Percentiles rank a stretch among this genome's conserved stretches.
These are phyloP conservation scores for Agrochola litura DNA, from an alignment of 2,888 invertebrate genomes.

Conservation along the genomic window DNA sequence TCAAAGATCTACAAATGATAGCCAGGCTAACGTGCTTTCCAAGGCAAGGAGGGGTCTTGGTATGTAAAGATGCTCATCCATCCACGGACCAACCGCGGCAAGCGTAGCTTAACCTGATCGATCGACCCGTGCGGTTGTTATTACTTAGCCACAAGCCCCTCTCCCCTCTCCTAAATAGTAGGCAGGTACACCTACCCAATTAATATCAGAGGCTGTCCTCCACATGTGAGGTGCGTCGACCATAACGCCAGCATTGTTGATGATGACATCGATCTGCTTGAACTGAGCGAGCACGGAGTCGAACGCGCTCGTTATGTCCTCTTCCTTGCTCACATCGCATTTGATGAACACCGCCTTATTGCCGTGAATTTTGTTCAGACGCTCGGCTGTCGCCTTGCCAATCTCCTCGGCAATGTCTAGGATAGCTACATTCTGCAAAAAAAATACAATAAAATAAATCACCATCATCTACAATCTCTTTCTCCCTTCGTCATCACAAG, in stretches of 20 bases:
- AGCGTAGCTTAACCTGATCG: too few species aligned
- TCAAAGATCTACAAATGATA: too few species aligned
- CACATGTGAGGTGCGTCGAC: conserved; percentile 70
- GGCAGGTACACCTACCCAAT: conserved; percentile 69
- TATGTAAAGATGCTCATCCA: too few species aligned
- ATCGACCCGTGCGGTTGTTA: too few species aligned
- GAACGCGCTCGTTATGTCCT: conserved; percentile 69
- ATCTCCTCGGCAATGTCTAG: conserved; percentile 72
- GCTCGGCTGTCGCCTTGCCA: conserved; percentile 68
- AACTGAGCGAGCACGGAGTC: conserved; percentile 68
- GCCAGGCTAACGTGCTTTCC: too few species aligned
- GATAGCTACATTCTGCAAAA: conserved; percentile 68
- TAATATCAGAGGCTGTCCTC: conserved; percentile 75
- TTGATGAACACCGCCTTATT: conserved; percentile 72
- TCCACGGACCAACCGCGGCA: too few species aligned
- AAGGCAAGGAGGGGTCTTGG: too few species aligned
- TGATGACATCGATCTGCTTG: conserved; percentile 73
- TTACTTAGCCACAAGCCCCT: too few species aligned
- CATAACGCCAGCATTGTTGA: conserved; percentile 80
- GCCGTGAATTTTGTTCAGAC: conserved; percentile 68
- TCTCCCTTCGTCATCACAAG: neutral
- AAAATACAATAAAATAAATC: neutral
- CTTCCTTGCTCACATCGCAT: conserved; percentile 76
- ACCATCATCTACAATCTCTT: too few species aligned
- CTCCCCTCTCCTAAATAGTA: too few species aligned